These are phyloP conservation scores for Sarcoramphus papa DNA, from an alignment of 2,797 vertebrate genomes.

Conservation along the genomic window DNA sequence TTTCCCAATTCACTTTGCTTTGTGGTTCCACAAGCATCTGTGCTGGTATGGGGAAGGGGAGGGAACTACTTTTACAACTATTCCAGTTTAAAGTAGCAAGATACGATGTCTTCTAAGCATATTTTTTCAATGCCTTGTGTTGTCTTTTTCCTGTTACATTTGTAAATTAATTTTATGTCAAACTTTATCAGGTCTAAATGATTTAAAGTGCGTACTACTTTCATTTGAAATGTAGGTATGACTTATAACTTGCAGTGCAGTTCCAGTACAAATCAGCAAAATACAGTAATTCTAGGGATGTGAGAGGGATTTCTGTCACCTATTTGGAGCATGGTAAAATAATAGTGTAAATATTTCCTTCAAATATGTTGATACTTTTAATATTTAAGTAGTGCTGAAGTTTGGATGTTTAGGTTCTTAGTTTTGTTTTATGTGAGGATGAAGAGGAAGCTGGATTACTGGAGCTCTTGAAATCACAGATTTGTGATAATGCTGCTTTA, in stretches of 20 bases:
- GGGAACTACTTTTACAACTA: neutral
- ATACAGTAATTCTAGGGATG: neutral
- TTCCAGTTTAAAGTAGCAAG: neutral
- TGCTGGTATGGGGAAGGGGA: neutral
- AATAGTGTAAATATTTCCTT: neutral
- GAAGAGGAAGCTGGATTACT: conserved; percentile 96
- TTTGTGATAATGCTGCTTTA: conserved; percentile 97
- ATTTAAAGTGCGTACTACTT: neutral
- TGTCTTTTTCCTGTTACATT: neutral
- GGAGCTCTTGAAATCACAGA: conserved; percentile 96
- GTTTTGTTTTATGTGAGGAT: conserved; percentile 80
- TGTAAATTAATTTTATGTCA: neutral
- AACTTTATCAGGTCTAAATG: neutral
- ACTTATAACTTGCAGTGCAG: neutral
- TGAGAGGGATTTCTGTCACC: neutral
- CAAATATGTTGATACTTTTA: neutral
- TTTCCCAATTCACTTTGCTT: neutral
- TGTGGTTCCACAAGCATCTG: neutral
- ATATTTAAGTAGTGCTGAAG: neutral
- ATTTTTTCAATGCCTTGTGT: neutral
- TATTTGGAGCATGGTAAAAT: neutral
- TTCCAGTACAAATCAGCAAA: neutral
- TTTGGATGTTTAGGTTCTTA: conserved; percentile 43
- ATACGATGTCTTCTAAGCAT: neutral
- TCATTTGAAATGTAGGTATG: neutral